Evolutionary conservation across 2,888 invertebrate species (phyloP).

Genomic region (Pteria penguin): DNA sequence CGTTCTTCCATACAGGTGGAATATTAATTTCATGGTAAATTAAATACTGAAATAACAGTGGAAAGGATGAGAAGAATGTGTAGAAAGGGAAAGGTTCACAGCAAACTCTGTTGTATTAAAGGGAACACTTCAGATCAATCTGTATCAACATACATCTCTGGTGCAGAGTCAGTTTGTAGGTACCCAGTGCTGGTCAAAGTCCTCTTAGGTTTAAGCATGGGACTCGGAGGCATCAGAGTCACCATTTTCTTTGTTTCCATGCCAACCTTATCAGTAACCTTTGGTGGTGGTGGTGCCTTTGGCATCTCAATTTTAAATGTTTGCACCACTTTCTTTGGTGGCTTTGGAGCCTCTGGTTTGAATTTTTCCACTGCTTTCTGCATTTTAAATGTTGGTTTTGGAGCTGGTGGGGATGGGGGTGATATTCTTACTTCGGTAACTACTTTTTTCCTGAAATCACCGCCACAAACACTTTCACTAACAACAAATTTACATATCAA

Average conservation of each 20-base stretch:
- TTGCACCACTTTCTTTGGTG: conserved; percentile 21
- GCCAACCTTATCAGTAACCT: background rate
- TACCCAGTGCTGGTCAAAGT: background rate
- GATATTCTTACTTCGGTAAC: background rate
- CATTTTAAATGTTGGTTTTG: background rate
- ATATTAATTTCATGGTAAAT: no score
- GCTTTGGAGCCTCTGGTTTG: conserved; percentile 23
- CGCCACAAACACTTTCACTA: no score
- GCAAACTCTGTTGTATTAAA: no score
- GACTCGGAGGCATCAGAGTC: conserved; percentile 2
- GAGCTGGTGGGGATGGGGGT: background rate
- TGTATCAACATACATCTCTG: conserved; percentile 3
- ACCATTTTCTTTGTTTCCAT: background rate
- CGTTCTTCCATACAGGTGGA: no score
- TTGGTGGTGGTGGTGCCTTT: background rate
- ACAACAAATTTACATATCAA: no score
- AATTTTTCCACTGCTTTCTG: conserved; percentile 17
- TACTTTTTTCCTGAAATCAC: no score
- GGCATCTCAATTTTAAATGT: background rate
- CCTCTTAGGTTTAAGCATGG: background rate
- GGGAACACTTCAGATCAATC: background rate
- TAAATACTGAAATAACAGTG: no score
- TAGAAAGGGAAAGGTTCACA: no score
- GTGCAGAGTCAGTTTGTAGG: background rate
- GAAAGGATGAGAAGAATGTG: no score